These are phyloP conservation scores for Syngnathus typhle DNA, from an alignment of 2,113 vertebrate species.

Conservation along the genomic window DNA sequence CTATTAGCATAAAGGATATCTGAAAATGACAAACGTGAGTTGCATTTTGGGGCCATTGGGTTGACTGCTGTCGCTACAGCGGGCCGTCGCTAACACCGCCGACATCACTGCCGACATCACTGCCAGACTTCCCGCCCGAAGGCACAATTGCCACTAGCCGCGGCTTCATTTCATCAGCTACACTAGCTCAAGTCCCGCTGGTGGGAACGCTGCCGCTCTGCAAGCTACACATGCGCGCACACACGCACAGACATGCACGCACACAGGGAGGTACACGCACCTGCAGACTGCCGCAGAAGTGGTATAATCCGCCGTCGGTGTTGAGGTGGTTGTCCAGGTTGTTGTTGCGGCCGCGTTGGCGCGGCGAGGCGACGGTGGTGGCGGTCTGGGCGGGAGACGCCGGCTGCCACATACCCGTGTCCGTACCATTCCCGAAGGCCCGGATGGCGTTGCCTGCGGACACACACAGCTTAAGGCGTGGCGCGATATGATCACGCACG, in stretches of 20 bases:
- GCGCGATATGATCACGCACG: too few relatives aligned
- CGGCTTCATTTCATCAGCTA: neutral
- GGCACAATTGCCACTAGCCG: neutral
- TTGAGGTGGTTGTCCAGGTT: constrained; percentile 69
- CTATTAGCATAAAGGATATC: too few relatives aligned
- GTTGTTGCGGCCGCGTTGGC: constrained; percentile 71
- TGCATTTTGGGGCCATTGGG: neutral
- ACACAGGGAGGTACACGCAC: constrained; percentile 12
- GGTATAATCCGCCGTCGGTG: constrained; percentile 77
- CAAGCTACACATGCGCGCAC: neutral
- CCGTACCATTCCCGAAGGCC: constrained; percentile 90
- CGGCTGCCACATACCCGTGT: constrained; percentile 82
- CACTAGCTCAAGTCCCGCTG: neutral
- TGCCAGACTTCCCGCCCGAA: neutral
- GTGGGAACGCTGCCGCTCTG: neutral
- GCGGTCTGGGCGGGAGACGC: constrained; percentile 71
- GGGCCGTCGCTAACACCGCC: neutral
- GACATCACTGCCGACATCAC: neutral
- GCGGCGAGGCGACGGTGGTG: constrained; percentile 74
- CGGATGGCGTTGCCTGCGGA: constrained; percentile 86
- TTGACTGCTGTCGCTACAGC: too few relatives aligned
- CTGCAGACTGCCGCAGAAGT: constrained; percentile 80
- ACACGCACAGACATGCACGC: neutral
- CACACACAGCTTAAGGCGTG: neutral
- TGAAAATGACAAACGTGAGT: too few relatives aligned